phyloP scores from a whole-genome alignment of 2,888 invertebrate genomes.

The Ectemnius cavifrons region DNA sequence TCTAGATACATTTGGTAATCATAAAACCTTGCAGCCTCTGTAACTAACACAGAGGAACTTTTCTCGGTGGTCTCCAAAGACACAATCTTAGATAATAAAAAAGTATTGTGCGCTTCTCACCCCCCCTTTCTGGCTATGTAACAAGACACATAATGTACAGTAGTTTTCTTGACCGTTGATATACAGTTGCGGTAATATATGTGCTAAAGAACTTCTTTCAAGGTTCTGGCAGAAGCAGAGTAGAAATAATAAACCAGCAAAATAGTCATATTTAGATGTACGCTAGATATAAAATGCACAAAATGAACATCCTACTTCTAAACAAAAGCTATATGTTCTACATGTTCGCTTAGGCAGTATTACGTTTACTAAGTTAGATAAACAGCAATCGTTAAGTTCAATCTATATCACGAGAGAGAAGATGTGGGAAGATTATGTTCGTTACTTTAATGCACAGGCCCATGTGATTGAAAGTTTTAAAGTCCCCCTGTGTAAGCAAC shows the following conservation, averaged over 20 bases:
- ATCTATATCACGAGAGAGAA: conserved; percentile 1
- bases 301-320: background rate
- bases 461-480: conserved; percentile 9
- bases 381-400: background rate
- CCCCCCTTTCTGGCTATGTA: background rate
- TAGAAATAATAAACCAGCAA: background rate
- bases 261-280: background rate
- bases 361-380: background rate
- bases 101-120: background rate
- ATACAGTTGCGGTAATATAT: no score
- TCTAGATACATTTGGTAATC: conserved; percentile 4
- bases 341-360: conserved; percentile 5
- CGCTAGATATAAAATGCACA: background rate
- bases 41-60: conserved; percentile 35
- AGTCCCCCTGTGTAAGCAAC: conserved; percentile 37
- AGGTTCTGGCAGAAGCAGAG: background rate
- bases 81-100: background rate
- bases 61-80: background rate
- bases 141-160: background rate
- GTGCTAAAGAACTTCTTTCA: no score
- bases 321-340: background rate
- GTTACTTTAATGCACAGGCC: conserved; percentile 5
- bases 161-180: no score
- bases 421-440: background rate
- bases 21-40: conserved; percentile 3